These are phyloP conservation scores for Sanderia malayensis DNA, from an alignment of 30 jellyfish, hydroid and myxozoan genomes.

Conservation along the genomic window DNA sequence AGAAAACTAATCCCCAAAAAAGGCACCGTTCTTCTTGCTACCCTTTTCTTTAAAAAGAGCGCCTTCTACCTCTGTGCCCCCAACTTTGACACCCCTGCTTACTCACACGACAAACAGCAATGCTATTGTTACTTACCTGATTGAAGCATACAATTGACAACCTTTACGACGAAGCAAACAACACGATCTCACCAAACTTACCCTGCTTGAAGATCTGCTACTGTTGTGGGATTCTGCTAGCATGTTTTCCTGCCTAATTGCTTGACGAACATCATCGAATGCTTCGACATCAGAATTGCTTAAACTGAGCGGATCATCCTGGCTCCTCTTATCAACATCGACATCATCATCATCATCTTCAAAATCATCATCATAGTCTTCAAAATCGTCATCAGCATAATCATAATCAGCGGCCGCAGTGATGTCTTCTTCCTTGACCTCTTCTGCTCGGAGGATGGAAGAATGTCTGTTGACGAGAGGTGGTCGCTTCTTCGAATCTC, in stretches of 20 bases:
- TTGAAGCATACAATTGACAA: no score
- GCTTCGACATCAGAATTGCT: slow-evolving; percentile 38
- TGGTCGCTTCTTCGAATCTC: slow-evolving; percentile 10
- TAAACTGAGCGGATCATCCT: not conserved
- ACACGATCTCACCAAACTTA: no score
- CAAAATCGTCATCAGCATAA: slow-evolving; percentile 52
- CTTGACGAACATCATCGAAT: slow-evolving; percentile 42
- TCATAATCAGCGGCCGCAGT: slow-evolving; percentile 54
- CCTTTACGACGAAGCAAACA: no score
- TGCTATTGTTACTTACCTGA: no score
- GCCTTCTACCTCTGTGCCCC: no score
- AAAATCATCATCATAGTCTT: slow-evolving; percentile 62
- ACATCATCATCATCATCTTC: slow-evolving; percentile 63
- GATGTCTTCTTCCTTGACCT: slow-evolving; percentile 55
- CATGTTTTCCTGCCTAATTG: slow-evolving; percentile 44
- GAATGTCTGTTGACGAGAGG: slow-evolving; percentile 14
- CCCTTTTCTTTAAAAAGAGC: no score
- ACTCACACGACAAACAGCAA: no score
- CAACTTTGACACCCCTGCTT: no score
- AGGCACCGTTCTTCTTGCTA: no score
- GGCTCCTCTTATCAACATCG: slow-evolving; percentile 8
- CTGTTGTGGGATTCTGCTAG: slow-evolving; percentile 54
- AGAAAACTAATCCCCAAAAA: no score
- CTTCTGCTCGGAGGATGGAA: slow-evolving; percentile 49
- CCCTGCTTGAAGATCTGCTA: slow-evolving; percentile 62